Evolutionary conservation across 2,797 vertebrate genomes (phyloP).

Genomic region (Parauchenoglanis ngamensis): DNA sequence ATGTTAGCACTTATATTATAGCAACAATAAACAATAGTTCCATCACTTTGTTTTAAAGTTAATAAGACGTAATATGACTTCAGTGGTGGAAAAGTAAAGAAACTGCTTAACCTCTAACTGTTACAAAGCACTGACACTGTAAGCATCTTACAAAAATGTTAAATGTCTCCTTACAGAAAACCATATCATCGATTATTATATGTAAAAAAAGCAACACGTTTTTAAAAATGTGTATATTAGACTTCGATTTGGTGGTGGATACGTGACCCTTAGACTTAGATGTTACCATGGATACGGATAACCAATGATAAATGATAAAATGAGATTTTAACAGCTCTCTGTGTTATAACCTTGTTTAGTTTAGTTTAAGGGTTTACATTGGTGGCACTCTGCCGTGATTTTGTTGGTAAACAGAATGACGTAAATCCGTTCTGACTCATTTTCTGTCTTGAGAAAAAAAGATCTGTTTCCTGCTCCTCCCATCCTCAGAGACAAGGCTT

Average conservation of each 20-base stretch:
- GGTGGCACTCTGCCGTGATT: not conserved
- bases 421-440: constrained; percentile 28
- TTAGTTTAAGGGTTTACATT: not conserved
- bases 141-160: not conserved
- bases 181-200: too few relatives aligned
- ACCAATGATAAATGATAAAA: not conserved
- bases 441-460: not conserved
- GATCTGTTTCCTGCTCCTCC: constrained; percentile 41
- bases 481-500: constrained; percentile 29
- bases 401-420: not conserved
- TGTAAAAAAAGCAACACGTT: not conserved
- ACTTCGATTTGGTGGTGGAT: not conserved
- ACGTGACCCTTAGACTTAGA: not conserved
- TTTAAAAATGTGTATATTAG: not conserved
- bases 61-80: not conserved
- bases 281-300: not conserved
- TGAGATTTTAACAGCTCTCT: not conserved
- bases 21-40: not conserved
- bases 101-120: not conserved
- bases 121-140: not conserved
- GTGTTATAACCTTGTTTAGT: not conserved
- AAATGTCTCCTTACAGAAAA: too few relatives aligned
- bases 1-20: not conserved
- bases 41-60: not conserved
- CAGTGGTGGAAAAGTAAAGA: not conserved